phyloP scores from a whole-genome alignment of 2,113 vertebrate species.

The Macaca nemestrina region DNA sequence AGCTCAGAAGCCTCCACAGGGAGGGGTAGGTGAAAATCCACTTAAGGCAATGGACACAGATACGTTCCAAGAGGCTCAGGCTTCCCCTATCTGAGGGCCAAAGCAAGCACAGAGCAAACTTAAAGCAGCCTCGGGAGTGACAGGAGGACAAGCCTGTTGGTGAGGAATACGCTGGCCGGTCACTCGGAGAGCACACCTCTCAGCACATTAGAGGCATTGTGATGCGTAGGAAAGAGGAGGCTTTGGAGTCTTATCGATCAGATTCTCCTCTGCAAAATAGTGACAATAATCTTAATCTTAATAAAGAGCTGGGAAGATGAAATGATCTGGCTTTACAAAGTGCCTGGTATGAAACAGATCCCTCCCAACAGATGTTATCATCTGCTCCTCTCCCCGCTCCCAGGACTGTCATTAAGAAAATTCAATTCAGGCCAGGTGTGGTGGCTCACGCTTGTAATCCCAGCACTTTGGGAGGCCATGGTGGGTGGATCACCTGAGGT shows the following conservation, averaged over 20 bases:
- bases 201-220: rapidly evolving
- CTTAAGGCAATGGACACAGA: not conserved
- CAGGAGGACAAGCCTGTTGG: not conserved
- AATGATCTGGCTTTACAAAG: not conserved
- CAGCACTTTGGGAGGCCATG: too few relatives aligned
- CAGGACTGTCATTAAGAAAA: not conserved
- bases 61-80: not conserved
- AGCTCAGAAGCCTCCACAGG: not conserved
- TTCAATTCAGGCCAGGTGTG: not conserved
- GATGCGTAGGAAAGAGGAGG: too few relatives aligned
- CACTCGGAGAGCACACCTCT: not conserved
- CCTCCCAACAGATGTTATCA: not conserved
- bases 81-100: not conserved
- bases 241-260: not conserved
- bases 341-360: not conserved
- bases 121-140: not conserved
- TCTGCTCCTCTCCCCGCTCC: not conserved
- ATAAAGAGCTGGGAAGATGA: not conserved
- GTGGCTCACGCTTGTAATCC: too few relatives aligned
- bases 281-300: not conserved
- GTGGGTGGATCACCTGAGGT: too few relatives aligned
- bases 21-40: rapidly evolving
- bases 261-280: not conserved
- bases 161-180: too few relatives aligned
- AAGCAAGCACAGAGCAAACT: not conserved